A percentile compares a stretch with the other conserved stretches of the same genome.
These are phyloP conservation scores for Bombus vancouverensis DNA, from an alignment of 1,140 invertebrate species.

Conservation along the genomic window DNA sequence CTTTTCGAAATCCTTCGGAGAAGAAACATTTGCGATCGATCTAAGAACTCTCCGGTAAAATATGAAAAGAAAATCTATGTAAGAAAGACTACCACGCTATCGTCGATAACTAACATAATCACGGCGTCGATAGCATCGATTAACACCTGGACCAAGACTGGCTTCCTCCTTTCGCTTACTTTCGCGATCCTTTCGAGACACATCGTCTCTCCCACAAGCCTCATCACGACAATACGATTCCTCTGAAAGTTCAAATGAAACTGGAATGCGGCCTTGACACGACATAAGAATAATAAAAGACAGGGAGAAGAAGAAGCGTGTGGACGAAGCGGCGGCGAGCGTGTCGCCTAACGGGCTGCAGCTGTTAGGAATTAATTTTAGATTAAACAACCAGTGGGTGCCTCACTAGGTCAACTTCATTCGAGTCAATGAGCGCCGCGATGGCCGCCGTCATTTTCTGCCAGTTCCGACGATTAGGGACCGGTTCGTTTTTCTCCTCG, in stretches of 20 bases:
- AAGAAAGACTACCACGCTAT: too few species aligned
- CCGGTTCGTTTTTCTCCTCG: not conserved
- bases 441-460: slow-evolving; percentile 38
- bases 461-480: not conserved
- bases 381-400: slow-evolving; percentile 77
- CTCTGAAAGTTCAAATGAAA: slow-evolving; percentile 30
- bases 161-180: slow-evolving; percentile 24
- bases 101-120: not conserved
- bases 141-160: slow-evolving; percentile 6
- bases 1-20: too few species aligned
- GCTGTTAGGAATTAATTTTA: slow-evolving; percentile 82
- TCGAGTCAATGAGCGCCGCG: slow-evolving; percentile 65
- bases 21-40: too few species aligned
- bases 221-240: not conserved
- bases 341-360: slow-evolving; percentile 69
- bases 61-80: not conserved
- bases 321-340: slow-evolving; percentile 51
- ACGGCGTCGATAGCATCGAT: not conserved
- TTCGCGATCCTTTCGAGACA: not conserved
- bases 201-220: not conserved
- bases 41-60: not conserved
- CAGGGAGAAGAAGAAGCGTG: slow-evolving; percentile 60
- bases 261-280: slow-evolving; percentile 76
- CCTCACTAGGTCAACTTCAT: slow-evolving; percentile 75
- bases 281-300: slow-evolving; percentile 75